A percentile compares a stretch with the other conserved stretches of the same genome.
Evolutionary conservation across 2,797 vertebrate genomes (phyloP).

Genomic region (Scolopax rusticola): DNA sequence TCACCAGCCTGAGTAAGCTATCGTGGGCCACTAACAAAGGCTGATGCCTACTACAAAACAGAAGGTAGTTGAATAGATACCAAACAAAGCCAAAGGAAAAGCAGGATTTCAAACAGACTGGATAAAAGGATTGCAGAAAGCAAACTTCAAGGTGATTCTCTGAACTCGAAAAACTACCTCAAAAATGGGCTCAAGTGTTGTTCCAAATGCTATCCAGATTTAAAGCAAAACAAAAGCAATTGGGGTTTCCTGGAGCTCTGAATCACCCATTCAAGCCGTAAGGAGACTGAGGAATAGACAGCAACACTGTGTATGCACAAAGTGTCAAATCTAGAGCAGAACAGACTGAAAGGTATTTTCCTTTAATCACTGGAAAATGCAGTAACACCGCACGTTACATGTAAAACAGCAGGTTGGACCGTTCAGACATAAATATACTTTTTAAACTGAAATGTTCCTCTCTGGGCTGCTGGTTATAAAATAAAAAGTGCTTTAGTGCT

Average conservation of each 20-base stretch:
- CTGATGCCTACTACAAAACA: not conserved
- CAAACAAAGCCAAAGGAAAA: slow-evolving; percentile 49
- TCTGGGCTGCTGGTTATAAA: not conserved
- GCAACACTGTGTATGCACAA: not conserved
- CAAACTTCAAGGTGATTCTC: slow-evolving; percentile 51
- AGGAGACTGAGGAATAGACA: not conserved
- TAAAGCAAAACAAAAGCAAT: slow-evolving; percentile 40
- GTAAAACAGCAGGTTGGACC: slow-evolving; percentile 2
- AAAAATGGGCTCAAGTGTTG: slow-evolving; percentile 23
- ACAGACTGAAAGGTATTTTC: not conserved
- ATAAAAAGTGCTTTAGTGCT: not conserved
- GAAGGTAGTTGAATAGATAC: slow-evolving; percentile 30
- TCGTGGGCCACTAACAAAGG: not conserved
- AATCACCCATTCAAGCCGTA: not conserved
- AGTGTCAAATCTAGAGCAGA: not conserved
- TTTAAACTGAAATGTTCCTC: not conserved
- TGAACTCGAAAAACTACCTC: not conserved
- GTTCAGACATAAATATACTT: not conserved
- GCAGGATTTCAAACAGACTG: slow-evolving; percentile 48
- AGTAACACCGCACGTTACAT: accelerated
- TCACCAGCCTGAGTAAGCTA: not conserved
- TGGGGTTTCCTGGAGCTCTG: slow-evolving; percentile 6
- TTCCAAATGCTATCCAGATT: slow-evolving; percentile 41
- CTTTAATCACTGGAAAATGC: slow-evolving; percentile 4
- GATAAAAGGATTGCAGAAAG: slow-evolving; percentile 43